Conservation (phyloP, 1,140 invertebrate genomes). For the Notospermus geniculatus region DNA sequence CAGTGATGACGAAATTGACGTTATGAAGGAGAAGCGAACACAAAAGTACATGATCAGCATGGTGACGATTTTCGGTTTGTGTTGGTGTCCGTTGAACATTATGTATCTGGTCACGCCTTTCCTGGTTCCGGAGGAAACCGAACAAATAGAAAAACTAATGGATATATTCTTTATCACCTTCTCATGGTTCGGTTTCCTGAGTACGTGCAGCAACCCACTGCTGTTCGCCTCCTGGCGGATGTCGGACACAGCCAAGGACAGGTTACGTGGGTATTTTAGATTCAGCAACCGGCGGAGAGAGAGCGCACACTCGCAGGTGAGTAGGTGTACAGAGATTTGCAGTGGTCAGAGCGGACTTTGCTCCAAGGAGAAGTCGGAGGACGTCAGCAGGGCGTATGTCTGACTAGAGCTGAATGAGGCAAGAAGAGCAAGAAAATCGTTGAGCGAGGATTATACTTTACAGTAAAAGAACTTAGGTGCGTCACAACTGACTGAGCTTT, state of each 20-base stretch:
- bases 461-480: too few relatives aligned
- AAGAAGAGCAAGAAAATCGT: too few relatives aligned
- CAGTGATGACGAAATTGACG: conserved; percentile 65
- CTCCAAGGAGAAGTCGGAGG: too few relatives aligned
- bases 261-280: conserved; percentile 65
- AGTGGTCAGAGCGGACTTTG: too few relatives aligned
- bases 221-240: conserved; percentile 67
- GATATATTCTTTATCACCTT: conserved; percentile 70
- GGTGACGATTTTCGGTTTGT: conserved; percentile 66
- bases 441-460: too few relatives aligned
- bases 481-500: too few relatives aligned
- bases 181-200: conserved; percentile 70
- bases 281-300: conserved; percentile 52
- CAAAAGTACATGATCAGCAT: conserved; percentile 69
- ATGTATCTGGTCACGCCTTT: conserved; percentile 66
- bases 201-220: conserved; percentile 66
- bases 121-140: conserved; percentile 63
- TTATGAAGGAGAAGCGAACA: conserved; percentile 65
- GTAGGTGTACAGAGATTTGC: too few relatives aligned
- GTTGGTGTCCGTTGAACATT: conserved; percentile 68
- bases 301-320: background rate
- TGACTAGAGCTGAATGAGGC: too few relatives aligned
- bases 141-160: conserved; percentile 67
- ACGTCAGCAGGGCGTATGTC: too few relatives aligned
- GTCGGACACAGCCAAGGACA: conserved; percentile 64